Conservation (phyloP, 2,888 invertebrate genomes). For the Tetropium fuscum region DNA sequence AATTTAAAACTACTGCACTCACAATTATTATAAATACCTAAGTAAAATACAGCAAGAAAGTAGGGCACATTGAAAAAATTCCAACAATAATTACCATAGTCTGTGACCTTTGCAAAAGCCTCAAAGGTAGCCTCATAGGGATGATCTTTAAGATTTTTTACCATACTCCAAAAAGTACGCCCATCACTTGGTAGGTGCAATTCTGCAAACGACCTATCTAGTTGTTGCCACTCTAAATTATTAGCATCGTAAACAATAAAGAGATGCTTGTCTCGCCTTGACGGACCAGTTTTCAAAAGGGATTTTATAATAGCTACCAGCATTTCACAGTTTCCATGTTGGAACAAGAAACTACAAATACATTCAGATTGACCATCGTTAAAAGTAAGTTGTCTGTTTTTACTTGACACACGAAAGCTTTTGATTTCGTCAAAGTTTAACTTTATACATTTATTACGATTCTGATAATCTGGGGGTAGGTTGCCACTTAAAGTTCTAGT, state of each 20-base stretch:
- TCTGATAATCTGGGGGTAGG: conserved; percentile 63
- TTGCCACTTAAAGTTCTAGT: conserved; percentile 73
- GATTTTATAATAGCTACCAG: conserved; percentile 76
- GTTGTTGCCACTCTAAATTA: conserved; percentile 73
- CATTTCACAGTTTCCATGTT: conserved; percentile 86
- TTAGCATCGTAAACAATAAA: conserved; percentile 80
- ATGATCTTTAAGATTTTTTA: conserved; percentile 72
- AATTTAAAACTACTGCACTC: too few species aligned
- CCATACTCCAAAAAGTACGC: conserved; percentile 75
- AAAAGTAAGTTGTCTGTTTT: conserved; percentile 68
- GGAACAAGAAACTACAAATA: conserved; percentile 87
- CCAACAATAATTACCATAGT: conserved; percentile 71
- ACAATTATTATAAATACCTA: conserved; percentile 13
- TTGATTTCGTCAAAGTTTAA: conserved; percentile 74
- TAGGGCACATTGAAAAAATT: conserved; percentile 8
- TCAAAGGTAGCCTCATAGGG: conserved; percentile 88
- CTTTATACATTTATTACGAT: conserved; percentile 68
- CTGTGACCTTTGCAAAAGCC: conserved; percentile 88
- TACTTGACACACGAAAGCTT: conserved; percentile 70
- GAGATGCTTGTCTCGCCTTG: conserved; percentile 78
- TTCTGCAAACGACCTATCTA: conserved; percentile 89
- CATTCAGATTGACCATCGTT: conserved; percentile 78
- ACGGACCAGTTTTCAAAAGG: conserved; percentile 74
- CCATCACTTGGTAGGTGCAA: conserved; percentile 83
- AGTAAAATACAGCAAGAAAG: neutral